Evolutionary conservation across 1,140 invertebrate species (phyloP).

Genomic region (Andricus grossulariae): DNA sequence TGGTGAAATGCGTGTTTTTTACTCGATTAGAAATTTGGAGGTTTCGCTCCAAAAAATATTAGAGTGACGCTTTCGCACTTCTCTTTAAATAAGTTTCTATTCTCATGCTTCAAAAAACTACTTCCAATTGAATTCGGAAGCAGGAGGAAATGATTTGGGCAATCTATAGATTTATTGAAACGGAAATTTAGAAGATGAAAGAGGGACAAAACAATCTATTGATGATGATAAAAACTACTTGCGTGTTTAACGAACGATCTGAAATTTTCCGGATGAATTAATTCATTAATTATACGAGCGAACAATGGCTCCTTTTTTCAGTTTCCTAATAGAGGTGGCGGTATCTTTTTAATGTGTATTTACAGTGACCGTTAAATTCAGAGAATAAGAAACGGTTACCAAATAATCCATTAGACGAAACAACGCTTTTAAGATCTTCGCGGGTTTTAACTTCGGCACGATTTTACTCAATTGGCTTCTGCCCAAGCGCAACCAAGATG

Average conservation of each 20-base stretch:
- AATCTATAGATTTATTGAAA: neutral
- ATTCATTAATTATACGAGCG: slow-evolving; percentile 34
- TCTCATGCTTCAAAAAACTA: neutral
- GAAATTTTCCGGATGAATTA: slow-evolving; percentile 23
- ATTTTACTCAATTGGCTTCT: slow-evolving; percentile 49
- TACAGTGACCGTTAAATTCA: slow-evolving; percentile 35
- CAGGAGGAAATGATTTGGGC: neutral
- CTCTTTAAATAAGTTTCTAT: too few relatives aligned
- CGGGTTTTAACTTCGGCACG: slow-evolving; percentile 50
- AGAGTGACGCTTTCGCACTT: too few relatives aligned
- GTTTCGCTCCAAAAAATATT: slow-evolving; percentile 27
- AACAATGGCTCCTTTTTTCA: slow-evolving; percentile 23
- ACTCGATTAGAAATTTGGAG: too few relatives aligned
- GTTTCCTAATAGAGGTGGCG: neutral
- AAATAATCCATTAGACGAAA: slow-evolving; percentile 46
- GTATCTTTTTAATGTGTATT: slow-evolving; percentile 20
- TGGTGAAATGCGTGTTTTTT: too few relatives aligned
- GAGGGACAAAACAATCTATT: slow-evolving; percentile 28
- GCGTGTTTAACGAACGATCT: slow-evolving; percentile 28
- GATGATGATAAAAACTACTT: slow-evolving; percentile 33
- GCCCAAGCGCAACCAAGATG: slow-evolving; percentile 57
- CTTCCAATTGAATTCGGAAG: neutral
- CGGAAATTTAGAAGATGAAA: slow-evolving; percentile 15
- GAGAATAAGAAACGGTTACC: slow-evolving; percentile 37
- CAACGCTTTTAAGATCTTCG: slow-evolving; percentile 47